Conservation (phyloP, 2,113 vertebrate species). For the Psilopogon haemacephalus region DNA sequence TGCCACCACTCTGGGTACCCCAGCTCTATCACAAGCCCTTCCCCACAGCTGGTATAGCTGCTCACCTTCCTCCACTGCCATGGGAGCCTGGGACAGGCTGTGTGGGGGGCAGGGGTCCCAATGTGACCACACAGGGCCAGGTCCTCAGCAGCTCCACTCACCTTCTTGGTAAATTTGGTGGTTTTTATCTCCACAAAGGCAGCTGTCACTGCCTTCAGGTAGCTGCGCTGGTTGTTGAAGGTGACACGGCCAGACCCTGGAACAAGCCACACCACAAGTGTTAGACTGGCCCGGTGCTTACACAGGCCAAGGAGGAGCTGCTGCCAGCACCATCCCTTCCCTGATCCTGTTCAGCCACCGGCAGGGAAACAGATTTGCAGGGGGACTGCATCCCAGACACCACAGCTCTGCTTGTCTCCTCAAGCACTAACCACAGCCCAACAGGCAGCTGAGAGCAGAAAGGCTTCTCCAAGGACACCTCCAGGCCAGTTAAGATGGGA, state of each 20-base stretch:
- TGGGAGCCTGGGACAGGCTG: accelerated
- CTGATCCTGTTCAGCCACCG: accelerated
- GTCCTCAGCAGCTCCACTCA: constrained; percentile 22
- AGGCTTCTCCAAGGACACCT: not conserved
- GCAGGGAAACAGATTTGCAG: not conserved
- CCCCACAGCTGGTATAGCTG: not conserved
- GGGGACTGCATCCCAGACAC: not conserved
- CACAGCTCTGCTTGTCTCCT: not conserved
- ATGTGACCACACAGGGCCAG: accelerated
- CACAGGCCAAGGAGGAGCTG: accelerated
- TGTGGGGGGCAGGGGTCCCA: accelerated
- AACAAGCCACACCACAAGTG: not conserved
- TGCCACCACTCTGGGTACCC: accelerated
- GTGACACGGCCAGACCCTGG: constrained; percentile 97
- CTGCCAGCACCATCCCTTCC: not conserved
- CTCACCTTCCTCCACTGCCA: too few species aligned
- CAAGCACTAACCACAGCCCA: not conserved
- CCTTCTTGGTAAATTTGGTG: constrained; percentile 98
- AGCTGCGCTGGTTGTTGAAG: constrained; percentile 97
- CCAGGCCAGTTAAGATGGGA: not conserved
- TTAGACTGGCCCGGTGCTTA: not conserved
- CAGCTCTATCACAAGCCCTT: not conserved
- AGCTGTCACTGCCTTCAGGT: constrained; percentile 94
- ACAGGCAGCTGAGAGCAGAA: not conserved
- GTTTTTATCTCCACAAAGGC: constrained; percentile 99